Percentiles rank a stretch among this genome's conserved stretches.
These are phyloP conservation scores for Dendrolimus kikuchii DNA, from an alignment of 1,140 invertebrate species.

Conservation along the genomic window DNA sequence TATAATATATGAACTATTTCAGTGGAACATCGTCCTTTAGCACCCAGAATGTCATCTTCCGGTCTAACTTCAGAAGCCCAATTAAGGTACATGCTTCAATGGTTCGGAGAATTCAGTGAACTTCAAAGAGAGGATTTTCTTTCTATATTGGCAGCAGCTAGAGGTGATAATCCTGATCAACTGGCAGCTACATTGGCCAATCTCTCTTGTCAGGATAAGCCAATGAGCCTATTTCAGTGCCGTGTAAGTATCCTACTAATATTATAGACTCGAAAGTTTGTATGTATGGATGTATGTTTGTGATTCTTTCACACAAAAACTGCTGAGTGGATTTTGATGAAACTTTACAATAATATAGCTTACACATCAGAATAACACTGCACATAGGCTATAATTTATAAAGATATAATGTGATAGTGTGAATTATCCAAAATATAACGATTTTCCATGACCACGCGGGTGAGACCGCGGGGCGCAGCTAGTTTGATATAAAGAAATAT, in stretches of 20 bases:
- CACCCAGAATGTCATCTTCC: slow-evolving; percentile 56
- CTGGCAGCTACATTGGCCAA: slow-evolving; percentile 79
- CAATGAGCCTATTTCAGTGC: slow-evolving; percentile 90
- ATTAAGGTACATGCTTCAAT: slow-evolving; percentile 84
- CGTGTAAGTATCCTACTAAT: slow-evolving; percentile 74
- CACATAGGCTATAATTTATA: too few species aligned
- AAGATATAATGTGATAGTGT: too few species aligned
- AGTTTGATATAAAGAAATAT: too few species aligned
- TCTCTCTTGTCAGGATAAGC: slow-evolving; percentile 80
- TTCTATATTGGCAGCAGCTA: slow-evolving; percentile 77
- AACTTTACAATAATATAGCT: too few species aligned
- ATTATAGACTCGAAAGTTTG: too few species aligned
- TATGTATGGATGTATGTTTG: too few species aligned
- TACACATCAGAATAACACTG: too few species aligned
- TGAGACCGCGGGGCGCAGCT: too few species aligned
- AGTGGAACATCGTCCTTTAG: slow-evolving; percentile 31
- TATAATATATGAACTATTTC: background rate
- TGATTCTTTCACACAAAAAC: too few species aligned
- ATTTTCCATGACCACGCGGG: too few species aligned
- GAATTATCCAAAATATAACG: too few species aligned
- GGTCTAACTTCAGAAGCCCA: slow-evolving; percentile 78
- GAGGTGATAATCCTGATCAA: slow-evolving; percentile 79
- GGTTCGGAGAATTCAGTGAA: slow-evolving; percentile 93
- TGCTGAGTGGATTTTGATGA: too few species aligned
- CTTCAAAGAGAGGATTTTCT: slow-evolving; percentile 89